Conservation (phyloP, 1,140 invertebrate genomes). For the Ceratina calcarata region DNA sequence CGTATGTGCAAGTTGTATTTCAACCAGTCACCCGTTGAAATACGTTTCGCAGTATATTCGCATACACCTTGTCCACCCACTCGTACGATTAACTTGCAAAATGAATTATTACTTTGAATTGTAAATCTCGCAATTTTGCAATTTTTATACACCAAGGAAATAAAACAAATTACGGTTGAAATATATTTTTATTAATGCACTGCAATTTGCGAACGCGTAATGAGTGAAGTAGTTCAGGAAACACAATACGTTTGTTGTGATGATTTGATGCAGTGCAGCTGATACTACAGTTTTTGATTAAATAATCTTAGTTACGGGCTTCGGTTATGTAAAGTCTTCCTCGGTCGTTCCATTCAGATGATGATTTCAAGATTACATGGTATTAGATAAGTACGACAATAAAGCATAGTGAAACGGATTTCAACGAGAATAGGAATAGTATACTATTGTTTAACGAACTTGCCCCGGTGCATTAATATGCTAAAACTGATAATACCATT, state of each 20-base stretch:
- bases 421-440: background rate
- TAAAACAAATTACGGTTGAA: too few species aligned
- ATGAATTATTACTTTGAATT: background rate
- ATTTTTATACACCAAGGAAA: too few species aligned
- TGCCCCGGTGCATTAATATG: background rate
- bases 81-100: background rate
- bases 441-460: background rate
- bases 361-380: slow-evolving; percentile 10
- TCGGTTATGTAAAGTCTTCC: slow-evolving; percentile 27
- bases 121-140: too few species aligned
- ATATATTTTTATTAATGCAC: background rate
- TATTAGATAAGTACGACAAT: slow-evolving; percentile 18
- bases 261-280: background rate
- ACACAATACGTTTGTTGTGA: too few species aligned
- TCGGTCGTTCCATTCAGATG: background rate
- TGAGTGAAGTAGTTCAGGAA: too few species aligned
- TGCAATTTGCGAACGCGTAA: too few species aligned
- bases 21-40: background rate
- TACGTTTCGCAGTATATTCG: background rate
- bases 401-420: background rate
- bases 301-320: background rate
- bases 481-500: background rate
- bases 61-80: background rate
- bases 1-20: background rate
- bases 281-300: background rate